Evolutionary conservation across 2,888 invertebrate species (phyloP).

Genomic region (Platycnemis pennipes): DNA sequence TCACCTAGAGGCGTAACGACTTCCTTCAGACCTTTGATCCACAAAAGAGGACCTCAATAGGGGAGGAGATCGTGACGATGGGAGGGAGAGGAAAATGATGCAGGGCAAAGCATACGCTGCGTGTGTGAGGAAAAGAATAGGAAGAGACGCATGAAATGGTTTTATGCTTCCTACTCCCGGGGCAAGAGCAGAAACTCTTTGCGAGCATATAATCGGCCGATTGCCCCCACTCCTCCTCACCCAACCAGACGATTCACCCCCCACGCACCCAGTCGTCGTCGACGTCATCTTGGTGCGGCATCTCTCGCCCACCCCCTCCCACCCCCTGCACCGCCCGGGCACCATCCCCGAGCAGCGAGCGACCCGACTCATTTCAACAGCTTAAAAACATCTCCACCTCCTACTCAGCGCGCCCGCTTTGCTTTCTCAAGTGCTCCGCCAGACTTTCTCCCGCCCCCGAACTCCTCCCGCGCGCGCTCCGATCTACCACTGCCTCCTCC

Average conservation of each 20-base stretch:
- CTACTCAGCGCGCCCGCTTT: not conserved
- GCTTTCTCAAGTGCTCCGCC: slow-evolving; percentile 13
- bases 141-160: not conserved
- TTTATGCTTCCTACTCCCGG: not conserved
- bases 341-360: not conserved
- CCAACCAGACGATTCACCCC: not conserved
- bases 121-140: not conserved
- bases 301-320: not conserved
- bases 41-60: no score
- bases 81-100: not conserved
- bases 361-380: not conserved
- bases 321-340: not conserved
- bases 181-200: not conserved
- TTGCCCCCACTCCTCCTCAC: not conserved
- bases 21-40: no score
- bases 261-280: not conserved
- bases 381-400: slow-evolving; percentile 15
- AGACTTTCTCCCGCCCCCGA: slow-evolving; percentile 28
- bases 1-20: no score
- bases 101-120: not conserved
- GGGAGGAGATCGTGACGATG: no score
- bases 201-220: not conserved
- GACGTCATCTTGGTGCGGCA: not conserved
- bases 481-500: not conserved
- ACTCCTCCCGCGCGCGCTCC: not conserved